Conservation (phyloP, 2,797 vertebrate species). For the Mormyrops attenuatus region DNA sequence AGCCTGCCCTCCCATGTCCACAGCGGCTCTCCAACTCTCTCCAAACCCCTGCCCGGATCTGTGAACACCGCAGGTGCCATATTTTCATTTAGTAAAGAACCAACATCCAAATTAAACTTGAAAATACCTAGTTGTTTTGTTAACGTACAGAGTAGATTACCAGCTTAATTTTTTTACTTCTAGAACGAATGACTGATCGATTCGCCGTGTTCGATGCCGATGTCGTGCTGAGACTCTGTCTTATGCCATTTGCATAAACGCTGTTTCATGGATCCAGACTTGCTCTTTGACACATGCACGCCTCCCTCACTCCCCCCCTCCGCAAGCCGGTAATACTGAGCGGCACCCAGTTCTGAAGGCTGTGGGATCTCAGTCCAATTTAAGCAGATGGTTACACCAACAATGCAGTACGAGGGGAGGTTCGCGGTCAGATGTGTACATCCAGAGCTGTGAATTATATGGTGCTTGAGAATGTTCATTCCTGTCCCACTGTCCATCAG, state of each 20-base stretch:
- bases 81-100: conserved; percentile 44
- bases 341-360: not conserved
- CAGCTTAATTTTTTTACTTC: conserved; percentile 55
- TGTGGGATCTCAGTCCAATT: not conserved
- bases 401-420: not conserved
- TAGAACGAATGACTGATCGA: conserved; percentile 50
- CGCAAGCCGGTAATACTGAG: not conserved
- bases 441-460: not conserved
- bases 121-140: conserved; percentile 52
- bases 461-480: not conserved
- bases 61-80: conserved; percentile 63
- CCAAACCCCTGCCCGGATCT: conserved; percentile 41
- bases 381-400: not conserved
- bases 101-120: conserved; percentile 50
- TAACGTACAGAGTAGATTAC: conserved; percentile 53
- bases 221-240: conserved; percentile 67
- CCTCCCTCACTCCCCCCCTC: not conserved
- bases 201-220: conserved; percentile 65
- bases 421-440: not conserved
- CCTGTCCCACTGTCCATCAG: not conserved
- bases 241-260: conserved; percentile 74
- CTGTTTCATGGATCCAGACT: conserved; percentile 54
- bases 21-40: not conserved
- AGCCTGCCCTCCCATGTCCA: not conserved
- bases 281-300: not conserved